A percentile compares a stretch with the other conserved stretches of the same genome.
phyloP scores from a whole-genome alignment of 2,888 invertebrate species.

The Lordiphosa andalusiaca region DNA sequence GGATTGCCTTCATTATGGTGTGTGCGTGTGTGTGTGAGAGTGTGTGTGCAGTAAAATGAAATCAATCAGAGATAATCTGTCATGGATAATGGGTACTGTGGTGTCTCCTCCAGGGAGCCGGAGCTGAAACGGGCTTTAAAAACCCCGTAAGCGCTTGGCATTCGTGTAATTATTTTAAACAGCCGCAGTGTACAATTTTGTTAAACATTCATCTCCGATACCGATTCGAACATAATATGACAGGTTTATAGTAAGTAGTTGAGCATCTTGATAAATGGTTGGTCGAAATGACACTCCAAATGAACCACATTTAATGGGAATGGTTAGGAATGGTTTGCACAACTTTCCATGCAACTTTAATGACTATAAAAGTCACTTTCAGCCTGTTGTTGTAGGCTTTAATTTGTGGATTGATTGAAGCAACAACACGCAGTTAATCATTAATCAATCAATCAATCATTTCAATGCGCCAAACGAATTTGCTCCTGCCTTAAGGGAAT shows the following conservation, averaged over 20 bases:
- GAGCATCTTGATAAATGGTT: constrained; percentile 72
- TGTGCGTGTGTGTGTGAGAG: background rate
- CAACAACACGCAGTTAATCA: constrained; percentile 50
- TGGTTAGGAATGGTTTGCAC: constrained; percentile 9
- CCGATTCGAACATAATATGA: constrained; percentile 76
- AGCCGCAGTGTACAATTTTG: constrained; percentile 72
- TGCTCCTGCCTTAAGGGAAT: background rate
- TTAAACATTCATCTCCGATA: constrained; percentile 62
- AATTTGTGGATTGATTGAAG: constrained; percentile 40
- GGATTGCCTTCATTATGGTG: constrained; percentile 59
- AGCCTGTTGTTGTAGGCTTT: constrained; percentile 37
- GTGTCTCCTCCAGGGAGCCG: constrained; percentile 13
- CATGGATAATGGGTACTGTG: constrained; percentile 63
- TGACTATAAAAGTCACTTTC: constrained; percentile 46
- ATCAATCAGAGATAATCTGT: constrained; percentile 76
- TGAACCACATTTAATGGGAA: constrained; percentile 71
- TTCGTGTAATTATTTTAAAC: constrained; percentile 76
- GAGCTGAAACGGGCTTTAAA: constrained; percentile 14
- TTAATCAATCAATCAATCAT: constrained; percentile 78
- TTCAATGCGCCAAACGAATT: constrained; percentile 31
- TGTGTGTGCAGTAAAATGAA: constrained; percentile 56
- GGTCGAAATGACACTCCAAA: constrained; percentile 40
- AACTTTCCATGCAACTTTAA: constrained; percentile 56
- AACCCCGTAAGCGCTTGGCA: constrained; percentile 40
- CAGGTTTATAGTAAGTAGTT: constrained; percentile 67